These are phyloP conservation scores for Nezara viridula DNA, from an alignment of 2,888 invertebrate species.

Conservation along the genomic window DNA sequence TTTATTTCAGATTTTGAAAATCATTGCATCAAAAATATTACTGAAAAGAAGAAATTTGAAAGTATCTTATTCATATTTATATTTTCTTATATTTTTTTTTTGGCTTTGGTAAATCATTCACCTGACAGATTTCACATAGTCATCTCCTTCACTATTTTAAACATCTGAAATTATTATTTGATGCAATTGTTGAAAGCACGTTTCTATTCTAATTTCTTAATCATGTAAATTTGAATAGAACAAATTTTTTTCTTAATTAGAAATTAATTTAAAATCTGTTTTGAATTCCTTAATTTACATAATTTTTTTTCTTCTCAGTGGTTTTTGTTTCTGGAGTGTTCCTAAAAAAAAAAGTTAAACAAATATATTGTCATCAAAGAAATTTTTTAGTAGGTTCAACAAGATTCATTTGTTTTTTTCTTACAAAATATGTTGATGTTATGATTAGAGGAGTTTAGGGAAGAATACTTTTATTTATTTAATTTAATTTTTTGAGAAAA, in stretches of 20 bases:
- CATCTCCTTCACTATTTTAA: neutral
- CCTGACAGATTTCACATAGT: neutral
- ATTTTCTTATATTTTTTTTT: neutral
- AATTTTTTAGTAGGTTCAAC: neutral
- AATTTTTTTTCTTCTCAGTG: neutral
- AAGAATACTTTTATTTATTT: neutral
- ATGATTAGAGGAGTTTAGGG: neutral
- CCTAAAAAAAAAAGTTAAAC: neutral
- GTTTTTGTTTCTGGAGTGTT: too few species aligned
- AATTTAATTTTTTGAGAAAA: too few species aligned
- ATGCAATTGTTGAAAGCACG: neutral
- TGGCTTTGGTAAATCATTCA: neutral
- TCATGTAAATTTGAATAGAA: neutral
- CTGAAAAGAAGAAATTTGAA: constrained; percentile 34
- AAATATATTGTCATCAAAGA: neutral
- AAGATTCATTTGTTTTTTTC: neutral
- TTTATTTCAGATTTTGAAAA: constrained; percentile 38
- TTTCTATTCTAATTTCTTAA: neutral
- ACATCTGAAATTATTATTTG: neutral
- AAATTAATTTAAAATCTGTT: neutral
- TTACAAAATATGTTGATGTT: neutral
- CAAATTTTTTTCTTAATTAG: neutral
- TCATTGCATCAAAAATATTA: neutral
- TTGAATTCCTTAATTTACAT: neutral
- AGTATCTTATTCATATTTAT: neutral